These are phyloP conservation scores for Centropus bengalensis DNA, from an alignment of 2,113 vertebrate genomes.

Conservation along the genomic window DNA sequence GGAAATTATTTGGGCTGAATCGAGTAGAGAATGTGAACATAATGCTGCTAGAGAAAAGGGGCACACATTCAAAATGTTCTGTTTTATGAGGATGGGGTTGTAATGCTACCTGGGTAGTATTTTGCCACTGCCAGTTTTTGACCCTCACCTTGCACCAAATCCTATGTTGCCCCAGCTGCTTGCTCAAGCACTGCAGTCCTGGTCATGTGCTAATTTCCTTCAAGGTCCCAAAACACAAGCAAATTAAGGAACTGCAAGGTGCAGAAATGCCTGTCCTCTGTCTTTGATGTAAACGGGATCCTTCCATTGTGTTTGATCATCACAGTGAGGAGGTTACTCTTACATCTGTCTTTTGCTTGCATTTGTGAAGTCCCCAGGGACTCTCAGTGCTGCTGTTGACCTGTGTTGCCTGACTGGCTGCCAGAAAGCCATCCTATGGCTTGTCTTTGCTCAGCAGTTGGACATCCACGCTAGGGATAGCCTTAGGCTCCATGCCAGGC, in stretches of 20 bases:
- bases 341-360: neutral
- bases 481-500: rapidly evolving
- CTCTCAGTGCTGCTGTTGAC: neutral
- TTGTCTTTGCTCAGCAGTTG: neutral
- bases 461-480: neutral
- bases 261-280: neutral
- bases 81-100: rapidly evolving
- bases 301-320: neutral
- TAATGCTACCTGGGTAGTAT: neutral
- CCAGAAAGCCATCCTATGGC: neutral
- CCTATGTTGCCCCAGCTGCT: neutral
- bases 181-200: neutral
- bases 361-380: neutral
- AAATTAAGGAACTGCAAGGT: neutral
- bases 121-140: neutral
- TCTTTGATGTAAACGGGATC: neutral
- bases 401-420: neutral
- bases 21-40: neutral
- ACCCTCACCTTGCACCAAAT: neutral
- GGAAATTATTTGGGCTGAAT: neutral
- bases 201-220: neutral
- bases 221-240: neutral
- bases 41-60: neutral
- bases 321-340: neutral
- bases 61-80: neutral